A percentile compares a stretch with the other conserved stretches of the same genome.
Evolutionary conservation across 2,888 invertebrate species (phyloP).

Genomic region (Machimus atricapillus): DNA sequence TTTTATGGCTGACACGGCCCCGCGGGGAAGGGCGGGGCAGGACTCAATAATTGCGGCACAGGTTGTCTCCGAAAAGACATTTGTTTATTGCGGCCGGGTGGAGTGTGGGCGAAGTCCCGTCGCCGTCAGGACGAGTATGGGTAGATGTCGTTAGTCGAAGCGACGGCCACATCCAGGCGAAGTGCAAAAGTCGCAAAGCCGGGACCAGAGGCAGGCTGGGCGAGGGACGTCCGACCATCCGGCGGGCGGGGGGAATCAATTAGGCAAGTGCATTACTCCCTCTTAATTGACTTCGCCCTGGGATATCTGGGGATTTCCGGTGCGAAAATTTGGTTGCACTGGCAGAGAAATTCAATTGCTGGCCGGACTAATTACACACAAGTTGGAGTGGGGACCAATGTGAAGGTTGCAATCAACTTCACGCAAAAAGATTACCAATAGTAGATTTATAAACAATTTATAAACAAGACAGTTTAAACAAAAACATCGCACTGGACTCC

Average conservation of each 20-base stretch:
- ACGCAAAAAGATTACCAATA: no score
- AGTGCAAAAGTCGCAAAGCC: neutral
- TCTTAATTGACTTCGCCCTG: constrained; percentile 1
- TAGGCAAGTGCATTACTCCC: constrained; percentile 15
- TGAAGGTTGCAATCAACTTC: no score
- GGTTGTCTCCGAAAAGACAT: constrained; percentile 13
- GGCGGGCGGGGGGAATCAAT: neutral
- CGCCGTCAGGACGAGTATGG: neutral
- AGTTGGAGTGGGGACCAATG: neutral
- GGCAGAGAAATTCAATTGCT: neutral
- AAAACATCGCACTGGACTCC: no score
- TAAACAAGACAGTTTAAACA: no score
- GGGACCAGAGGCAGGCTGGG: neutral
- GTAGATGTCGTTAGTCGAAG: neutral
- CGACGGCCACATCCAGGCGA: neutral
- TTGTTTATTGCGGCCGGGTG: neutral
- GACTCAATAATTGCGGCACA: constrained; percentile 22
- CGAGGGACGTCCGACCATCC: neutral
- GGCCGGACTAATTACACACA: neutral
- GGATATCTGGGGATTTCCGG: neutral
- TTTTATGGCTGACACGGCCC: neutral
- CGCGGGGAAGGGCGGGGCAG: neutral
- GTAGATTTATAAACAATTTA: no score
- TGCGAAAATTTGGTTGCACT: neutral
- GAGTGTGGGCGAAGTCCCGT: neutral